Base-by-base conservation (phyloP, 37 sponge, comb jelly and placozoan genomes). In the Cladorhizidae sp. region DNA sequence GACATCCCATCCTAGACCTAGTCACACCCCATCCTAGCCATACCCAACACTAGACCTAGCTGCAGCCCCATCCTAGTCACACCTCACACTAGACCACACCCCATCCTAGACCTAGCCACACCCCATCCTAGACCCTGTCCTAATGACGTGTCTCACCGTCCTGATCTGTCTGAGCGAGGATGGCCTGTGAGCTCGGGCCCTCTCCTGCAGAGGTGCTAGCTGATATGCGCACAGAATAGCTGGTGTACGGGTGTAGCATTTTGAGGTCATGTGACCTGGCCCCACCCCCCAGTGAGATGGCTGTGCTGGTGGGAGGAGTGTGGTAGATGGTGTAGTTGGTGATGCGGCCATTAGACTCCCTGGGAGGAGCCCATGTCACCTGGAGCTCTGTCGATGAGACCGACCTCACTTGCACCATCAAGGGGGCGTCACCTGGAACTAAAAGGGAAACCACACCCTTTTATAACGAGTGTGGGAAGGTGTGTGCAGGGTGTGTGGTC, bases 151-250 rank as follows among this genome's bases (percentile, higher is more conserved):
- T 32, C 74, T 56, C 37, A 77, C 78, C 65, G 43, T 40, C 65
- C 33, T 77, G 49, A 41, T 22, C 6, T 2, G 78, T 77, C 28
- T 23, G 42, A 31, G 29, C 32, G 15, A 15, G 15, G 14, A 26
- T 61, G 39, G 3, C 33, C 26, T 37, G 11, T 32, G 33, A 1
- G 1, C 20, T 1, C 25, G 64, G 65, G 0, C 81, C 72, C 22
- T 51, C 42, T n/a, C 81, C 81, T 1, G 21, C 72, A 21, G 72
- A 69, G 17, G 81, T 81, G 31, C 37, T 81, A 1, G 81, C 81
- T 21, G 57, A 72, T 14, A 81, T 23, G 1, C 26, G 5, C 22
- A 81, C n/a, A 1, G 42, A 54, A 72, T 81, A 81, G 57, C 41
- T 59, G 0, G 81, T 81, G 72, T 54, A 81, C 3, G 81, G 32